Percentiles rank a stretch among this genome's conserved stretches.
These are phyloP conservation scores for Tinamus major DNA, from an alignment of 2,797 vertebrate genomes.

Conservation along the genomic window DNA sequence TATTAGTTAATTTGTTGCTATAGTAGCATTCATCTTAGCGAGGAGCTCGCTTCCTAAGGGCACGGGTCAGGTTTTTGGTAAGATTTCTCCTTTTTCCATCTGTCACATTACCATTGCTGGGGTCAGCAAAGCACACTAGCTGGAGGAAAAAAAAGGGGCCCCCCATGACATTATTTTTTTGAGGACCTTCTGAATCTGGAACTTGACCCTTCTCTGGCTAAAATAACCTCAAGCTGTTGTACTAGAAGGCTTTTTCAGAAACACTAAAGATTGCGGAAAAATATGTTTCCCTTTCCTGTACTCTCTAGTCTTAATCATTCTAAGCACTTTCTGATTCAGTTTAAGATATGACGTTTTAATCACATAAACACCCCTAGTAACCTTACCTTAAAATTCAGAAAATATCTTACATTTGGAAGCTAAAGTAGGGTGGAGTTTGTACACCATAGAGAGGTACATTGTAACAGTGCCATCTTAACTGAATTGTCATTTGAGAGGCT, in stretches of 20 bases:
- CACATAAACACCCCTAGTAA: neutral
- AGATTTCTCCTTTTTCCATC: neutral
- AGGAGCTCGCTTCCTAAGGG: neutral
- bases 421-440: neutral
- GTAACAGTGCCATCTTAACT: neutral
- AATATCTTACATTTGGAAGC: neutral
- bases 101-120: neutral
- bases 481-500: neutral
- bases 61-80: neutral
- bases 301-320: neutral
- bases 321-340: neutral
- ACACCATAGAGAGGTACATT: neutral
- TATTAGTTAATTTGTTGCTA: neutral
- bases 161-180: neutral
- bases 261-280: neutral
- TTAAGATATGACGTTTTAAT: neutral
- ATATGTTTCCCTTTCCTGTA: neutral
- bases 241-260: neutral
- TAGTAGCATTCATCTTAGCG: neutral
- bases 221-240: neutral
- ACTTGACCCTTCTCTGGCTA: neutral
- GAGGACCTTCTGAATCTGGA: neutral
- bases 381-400: neutral
- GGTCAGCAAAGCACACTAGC: neutral
- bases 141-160: neutral